phyloP scores from a whole-genome alignment of 2,797 vertebrate genomes.

The Spinibarbus caldwelli region DNA sequence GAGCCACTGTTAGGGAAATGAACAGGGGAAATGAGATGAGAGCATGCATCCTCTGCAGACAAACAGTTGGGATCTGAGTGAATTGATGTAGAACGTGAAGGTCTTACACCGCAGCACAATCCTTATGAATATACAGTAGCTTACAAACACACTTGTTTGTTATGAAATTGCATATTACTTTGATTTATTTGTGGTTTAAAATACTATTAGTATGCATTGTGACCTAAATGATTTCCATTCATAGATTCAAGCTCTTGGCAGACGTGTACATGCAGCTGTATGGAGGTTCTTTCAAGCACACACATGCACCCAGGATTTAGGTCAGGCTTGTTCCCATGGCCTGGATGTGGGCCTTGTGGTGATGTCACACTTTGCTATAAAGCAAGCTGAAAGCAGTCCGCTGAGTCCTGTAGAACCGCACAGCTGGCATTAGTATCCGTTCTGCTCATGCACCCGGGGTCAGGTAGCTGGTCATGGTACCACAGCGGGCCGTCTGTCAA shows the following conservation, averaged over 20 bases:
- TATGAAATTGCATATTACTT: conserved; percentile 13
- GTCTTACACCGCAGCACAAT: conserved; percentile 1
- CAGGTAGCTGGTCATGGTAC: conserved; percentile 39
- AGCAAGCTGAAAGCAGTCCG: conserved; percentile 43
- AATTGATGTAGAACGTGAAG: conserved; percentile 31
- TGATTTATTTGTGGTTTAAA: conserved; percentile 8
- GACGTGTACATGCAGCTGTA: conserved; percentile 16
- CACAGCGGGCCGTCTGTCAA: conserved; percentile 42
- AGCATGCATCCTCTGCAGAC: conserved; percentile 49
- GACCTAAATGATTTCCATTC: conserved; percentile 20
- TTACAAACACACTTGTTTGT: conserved; percentile 8
- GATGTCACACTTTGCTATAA: conserved; percentile 58
- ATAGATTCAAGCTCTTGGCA: conserved; percentile 18
- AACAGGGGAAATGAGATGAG: conserved; percentile 64
- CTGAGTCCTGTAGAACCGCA: conserved; percentile 56
- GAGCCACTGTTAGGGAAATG: conserved; percentile 68
- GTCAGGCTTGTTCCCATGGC: conserved; percentile 61
- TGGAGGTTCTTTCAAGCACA: conserved; percentile 7
- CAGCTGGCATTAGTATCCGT: conserved; percentile 61
- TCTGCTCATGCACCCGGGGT: conserved; percentile 32
- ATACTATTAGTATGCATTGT: not conserved
- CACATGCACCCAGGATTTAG: conserved; percentile 43
- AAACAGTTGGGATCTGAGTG: conserved; percentile 63
- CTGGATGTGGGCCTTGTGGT: conserved; percentile 48
- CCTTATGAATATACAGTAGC: conserved; percentile 43